Evolutionary conservation across 2,797 vertebrate species (phyloP), one percentile per base, ranked within the genome.

Genomic region (Microcaecilia unicolor): DNA sequence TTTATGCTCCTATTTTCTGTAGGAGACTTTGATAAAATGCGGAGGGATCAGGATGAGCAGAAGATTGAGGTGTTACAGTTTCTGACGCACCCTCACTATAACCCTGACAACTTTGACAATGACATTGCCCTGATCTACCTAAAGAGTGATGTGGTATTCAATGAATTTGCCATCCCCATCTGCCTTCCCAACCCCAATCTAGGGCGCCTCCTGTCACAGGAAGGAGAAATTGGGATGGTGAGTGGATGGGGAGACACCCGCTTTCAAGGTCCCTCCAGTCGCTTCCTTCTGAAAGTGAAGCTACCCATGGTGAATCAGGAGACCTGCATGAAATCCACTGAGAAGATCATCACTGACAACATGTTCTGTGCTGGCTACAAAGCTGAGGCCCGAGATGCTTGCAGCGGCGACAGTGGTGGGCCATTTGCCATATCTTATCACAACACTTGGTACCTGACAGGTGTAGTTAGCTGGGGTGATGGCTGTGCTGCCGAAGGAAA

Each of bases 11-110:
- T 37, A 8, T 0, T 15, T 15, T 2, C 7, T 18, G 3, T 46
- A 76, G 69, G 71, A 10, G 67, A 74, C 32, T 70, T 58, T 10
- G 60, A 76, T 49, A 73, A 63, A 5, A 44, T 67, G 1, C 47
- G 18, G 4, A 28, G 57, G 14, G 64, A 74, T 21, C 18, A 28
- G 15, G 43, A 61, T 9, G 72, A 80, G 8, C 69, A 78, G 48
- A 74, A 66, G 44, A 57, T 75, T 0, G 4, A 8, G 0, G 66
- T 71, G 37, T 45, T 40, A 3, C 22, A 4, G 14, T 60, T 37
- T 35, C 61, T 63, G 52, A 44, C 10, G 0, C 63, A 78, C 5
- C 64, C 71, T 1, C 56, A 61, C 7, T 68, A 66, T 2, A 27
- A 72, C 2, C 41, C 50, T 1, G 20, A 18, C 1, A 2, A 38